Conservation (phyloP, 2,888 invertebrate genomes). For the Dilophus febrilis region DNA sequence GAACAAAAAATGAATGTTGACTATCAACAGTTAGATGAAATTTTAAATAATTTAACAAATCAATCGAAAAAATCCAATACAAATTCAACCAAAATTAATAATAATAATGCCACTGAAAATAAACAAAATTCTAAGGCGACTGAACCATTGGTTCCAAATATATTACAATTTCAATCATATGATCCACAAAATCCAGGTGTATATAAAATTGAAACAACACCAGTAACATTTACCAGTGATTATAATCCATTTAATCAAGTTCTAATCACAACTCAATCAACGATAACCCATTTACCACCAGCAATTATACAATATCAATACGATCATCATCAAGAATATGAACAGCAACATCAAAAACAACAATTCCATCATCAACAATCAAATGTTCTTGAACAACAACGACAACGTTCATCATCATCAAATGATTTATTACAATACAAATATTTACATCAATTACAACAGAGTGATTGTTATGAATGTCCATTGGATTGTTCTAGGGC, state of each 20-base stretch:
- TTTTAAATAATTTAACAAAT: not conserved
- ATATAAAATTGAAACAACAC: slow-evolving; percentile 30
- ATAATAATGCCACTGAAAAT: not conserved
- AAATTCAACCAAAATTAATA: not conserved
- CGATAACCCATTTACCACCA: slow-evolving; percentile 12
- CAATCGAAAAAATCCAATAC: not conserved
- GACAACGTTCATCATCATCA: slow-evolving; percentile 29
- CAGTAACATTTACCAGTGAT: slow-evolving; percentile 29
- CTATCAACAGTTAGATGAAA: not conserved
- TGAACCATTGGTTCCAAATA: slow-evolving; percentile 13
- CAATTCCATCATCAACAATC: slow-evolving; percentile 8
- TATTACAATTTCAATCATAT: slow-evolving; percentile 29
- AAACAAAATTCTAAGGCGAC: slow-evolving; percentile 12
- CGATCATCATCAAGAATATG: slow-evolving; percentile 11
- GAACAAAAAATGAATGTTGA: not conserved
- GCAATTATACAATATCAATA: slow-evolving; percentile 10
- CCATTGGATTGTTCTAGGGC: slow-evolving; percentile 14
- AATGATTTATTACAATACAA: slow-evolving; percentile 27
- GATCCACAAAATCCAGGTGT: slow-evolving; percentile 31
- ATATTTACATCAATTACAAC: slow-evolving; percentile 15
- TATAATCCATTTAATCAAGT: slow-evolving; percentile 28
- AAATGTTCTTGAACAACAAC: slow-evolving; percentile 11
- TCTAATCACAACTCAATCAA: slow-evolving; percentile 13
- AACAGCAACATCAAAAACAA: slow-evolving; percentile 9
- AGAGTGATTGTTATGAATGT: slow-evolving; percentile 6